Evolutionary conservation across 1,140 invertebrate genomes (phyloP), one percentile per base, ranked within the genome.

Genomic region (Condylostylus longicornis): DNA sequence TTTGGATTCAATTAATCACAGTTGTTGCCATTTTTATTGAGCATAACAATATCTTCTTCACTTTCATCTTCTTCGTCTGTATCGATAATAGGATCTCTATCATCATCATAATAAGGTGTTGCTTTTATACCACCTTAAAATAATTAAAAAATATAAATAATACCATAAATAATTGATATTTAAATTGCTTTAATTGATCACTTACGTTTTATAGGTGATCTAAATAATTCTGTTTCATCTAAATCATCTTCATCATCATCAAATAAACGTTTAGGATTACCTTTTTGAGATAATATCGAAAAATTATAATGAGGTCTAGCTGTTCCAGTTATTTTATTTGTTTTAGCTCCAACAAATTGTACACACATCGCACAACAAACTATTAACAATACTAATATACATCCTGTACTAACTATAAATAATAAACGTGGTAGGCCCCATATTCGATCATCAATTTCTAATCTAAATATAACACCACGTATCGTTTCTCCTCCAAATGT

Each of bases 391-490:
- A 60, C 52, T 22, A 60, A 50, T 4, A 53, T 28, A 2, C 54
- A 35, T 4, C 81, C 79, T 41, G 74, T 61, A 3, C 82, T 48
- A 41, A 82, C 68, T 28, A 85, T 70, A 50, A 86, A 86, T 2
- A 76, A 64, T 7, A 79, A 58, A 22, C 79, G 64, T 0, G 82
- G 76, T 62, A 87, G 62, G 2, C 82, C 82, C 40, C 77, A 58
- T 20, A 86, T 67, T 28, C 59, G 68, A 37, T 75, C 72, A 51
- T 84, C 72, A 18, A 60, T 62, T 19, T 67, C 63, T 35, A 87
- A 50, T 40, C 73, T 75, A 27, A 85, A 73, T 38, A 83, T 63
- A 1, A 83, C 57, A 19, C 70, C 61, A 3, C 65, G 58, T 5
- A 63, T 61, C 4, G 60, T 49, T 33, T 55, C 48, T 33, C 51